Conservation (phyloP, 2,113 vertebrate genomes). For the Spea bombifrons region DNA sequence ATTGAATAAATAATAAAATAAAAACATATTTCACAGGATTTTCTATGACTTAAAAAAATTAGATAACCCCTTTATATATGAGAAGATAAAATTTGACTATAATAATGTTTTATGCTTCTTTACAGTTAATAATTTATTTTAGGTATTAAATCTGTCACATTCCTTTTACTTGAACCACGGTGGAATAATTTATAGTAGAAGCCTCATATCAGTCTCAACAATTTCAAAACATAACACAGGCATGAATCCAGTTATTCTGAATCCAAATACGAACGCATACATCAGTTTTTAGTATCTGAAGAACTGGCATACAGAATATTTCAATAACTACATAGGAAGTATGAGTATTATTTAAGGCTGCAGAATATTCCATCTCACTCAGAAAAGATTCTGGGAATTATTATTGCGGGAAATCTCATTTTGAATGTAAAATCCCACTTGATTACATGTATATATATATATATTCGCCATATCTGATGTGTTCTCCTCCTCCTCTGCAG, state of each 20-base stretch:
- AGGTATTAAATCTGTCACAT: slow-evolving; percentile 78
- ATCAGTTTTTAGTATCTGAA: slow-evolving; percentile 56
- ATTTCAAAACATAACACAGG: slow-evolving; percentile 72
- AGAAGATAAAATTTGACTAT: slow-evolving; percentile 29
- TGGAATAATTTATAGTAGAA: slow-evolving; percentile 70
- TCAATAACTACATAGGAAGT: no score
- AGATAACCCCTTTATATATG: neutral
- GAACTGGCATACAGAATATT: slow-evolving; percentile 15
- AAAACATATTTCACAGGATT: neutral
- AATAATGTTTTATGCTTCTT: slow-evolving; percentile 63
- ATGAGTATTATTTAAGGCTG: no score
- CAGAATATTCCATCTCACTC: neutral
- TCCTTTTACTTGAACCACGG: slow-evolving; percentile 65
- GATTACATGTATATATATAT: no score
- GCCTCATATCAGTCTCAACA: slow-evolving; percentile 68
- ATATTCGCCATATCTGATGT: no score
- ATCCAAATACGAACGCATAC: slow-evolving; percentile 59
- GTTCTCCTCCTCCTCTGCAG: no score
- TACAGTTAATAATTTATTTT: slow-evolving; percentile 76
- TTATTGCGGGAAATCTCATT: no score
- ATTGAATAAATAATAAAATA: neutral
- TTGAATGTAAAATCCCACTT: no score
- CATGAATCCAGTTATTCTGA: slow-evolving; percentile 70
- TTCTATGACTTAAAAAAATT: neutral
- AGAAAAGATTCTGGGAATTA: no score